A percentile compares a stretch with the other conserved stretches of the same genome.
These are phyloP conservation scores for Thecocarcelia acutangulata DNA, from an alignment of 2,888 invertebrate species.

Conservation along the genomic window DNA sequence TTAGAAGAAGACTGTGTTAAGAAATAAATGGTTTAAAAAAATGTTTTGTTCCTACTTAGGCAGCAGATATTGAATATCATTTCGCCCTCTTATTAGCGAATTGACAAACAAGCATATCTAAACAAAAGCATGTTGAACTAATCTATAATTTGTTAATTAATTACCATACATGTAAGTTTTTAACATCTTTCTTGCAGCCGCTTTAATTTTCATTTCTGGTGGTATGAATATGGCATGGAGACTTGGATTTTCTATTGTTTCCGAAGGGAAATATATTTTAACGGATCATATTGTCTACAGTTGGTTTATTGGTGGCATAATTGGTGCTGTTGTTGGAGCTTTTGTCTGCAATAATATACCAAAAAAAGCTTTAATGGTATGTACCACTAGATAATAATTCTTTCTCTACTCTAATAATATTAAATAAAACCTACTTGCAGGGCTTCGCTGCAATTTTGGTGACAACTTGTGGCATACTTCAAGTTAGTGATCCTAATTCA, in stretches of 20 bases:
- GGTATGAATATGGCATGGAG: slow-evolving; percentile 74
- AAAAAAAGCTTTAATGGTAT: slow-evolving; percentile 75
- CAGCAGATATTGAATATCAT: no score
- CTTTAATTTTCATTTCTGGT: slow-evolving; percentile 74
- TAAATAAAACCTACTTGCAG: slow-evolving; percentile 64
- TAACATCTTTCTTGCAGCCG: slow-evolving; percentile 67
- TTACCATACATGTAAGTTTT: not conserved
- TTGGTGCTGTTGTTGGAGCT: slow-evolving; percentile 74
- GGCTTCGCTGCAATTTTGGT: slow-evolving; percentile 72
- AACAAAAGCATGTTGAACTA: no score
- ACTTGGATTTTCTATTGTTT: slow-evolving; percentile 24
- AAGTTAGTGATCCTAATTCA: slow-evolving; percentile 57
- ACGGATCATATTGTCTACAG: slow-evolving; percentile 69
- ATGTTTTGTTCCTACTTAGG: no score
- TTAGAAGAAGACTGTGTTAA: no score
- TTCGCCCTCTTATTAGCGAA: no score
- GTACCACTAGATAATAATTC: slow-evolving; percentile 39
- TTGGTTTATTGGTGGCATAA: slow-evolving; percentile 78
- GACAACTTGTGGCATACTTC: slow-evolving; percentile 73
- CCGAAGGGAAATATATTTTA: not conserved
- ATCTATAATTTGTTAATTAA: no score
- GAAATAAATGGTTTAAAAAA: no score
- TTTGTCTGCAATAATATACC: slow-evolving; percentile 71
- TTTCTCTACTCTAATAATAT: not conserved
- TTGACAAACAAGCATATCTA: no score